Conservation (phyloP, 2,113 vertebrate genomes). For the Tichodroma muraria region DNA sequence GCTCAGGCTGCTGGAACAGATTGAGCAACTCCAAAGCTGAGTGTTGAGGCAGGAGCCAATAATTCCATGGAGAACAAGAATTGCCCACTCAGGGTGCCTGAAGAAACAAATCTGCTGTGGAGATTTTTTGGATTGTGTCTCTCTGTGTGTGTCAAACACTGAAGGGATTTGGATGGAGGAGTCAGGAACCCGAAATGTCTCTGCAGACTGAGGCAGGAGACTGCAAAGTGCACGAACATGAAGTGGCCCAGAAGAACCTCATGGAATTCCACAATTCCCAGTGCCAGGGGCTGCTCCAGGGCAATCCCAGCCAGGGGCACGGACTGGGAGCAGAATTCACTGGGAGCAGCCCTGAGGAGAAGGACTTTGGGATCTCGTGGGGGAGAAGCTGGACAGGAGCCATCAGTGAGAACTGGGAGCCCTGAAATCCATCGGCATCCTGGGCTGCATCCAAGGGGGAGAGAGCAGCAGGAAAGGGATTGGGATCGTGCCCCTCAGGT, state of each 20-base stretch:
- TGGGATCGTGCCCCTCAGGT: not conserved
- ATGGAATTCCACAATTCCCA: not conserved
- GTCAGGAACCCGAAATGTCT: not conserved
- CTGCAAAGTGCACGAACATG: not conserved
- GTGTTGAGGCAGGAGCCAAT: not conserved
- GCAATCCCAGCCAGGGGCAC: not conserved
- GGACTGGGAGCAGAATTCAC: not conserved
- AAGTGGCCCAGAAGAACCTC: not conserved
- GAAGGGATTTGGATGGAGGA: not conserved
- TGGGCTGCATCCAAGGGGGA: not conserved
- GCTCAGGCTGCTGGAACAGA: not conserved
- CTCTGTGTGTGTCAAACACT: not conserved
- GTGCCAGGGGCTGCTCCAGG: not conserved
- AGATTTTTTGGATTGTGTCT: not conserved
- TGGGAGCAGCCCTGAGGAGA: not conserved
- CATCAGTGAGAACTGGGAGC: not conserved
- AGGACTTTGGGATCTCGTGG: rapidly evolving
- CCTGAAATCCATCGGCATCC: not conserved
- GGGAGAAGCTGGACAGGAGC: not conserved
- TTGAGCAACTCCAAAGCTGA: not conserved
- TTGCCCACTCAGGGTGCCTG: rapidly evolving
- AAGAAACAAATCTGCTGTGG: not conserved
- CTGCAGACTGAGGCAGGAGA: not conserved
- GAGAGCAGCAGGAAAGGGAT: not conserved
- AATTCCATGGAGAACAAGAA: not conserved